These are phyloP conservation scores for Athripsodes cinereus DNA, from an alignment of 2,888 invertebrate genomes.

Conservation along the genomic window DNA sequence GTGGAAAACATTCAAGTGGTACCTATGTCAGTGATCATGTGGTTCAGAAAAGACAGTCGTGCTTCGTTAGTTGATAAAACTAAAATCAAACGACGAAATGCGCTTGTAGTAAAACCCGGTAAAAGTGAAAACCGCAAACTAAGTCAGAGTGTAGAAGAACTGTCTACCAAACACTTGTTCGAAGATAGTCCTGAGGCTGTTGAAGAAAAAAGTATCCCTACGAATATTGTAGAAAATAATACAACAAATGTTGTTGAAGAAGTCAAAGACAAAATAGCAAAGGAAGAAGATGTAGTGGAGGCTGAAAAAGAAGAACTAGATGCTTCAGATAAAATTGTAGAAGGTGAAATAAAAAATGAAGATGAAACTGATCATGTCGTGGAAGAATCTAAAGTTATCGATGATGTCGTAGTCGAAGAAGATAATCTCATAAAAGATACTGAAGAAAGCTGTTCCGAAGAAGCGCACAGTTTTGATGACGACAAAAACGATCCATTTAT, in stretches of 20 bases:
- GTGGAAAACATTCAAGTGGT: too few relatives aligned
- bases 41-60: constrained; percentile 22
- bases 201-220: background rate
- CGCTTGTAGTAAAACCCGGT: constrained; percentile 39
- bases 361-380: background rate
- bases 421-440: background rate
- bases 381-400: background rate
- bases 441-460: background rate
- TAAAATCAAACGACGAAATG: constrained; percentile 43
- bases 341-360: background rate
- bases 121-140: constrained; percentile 27
- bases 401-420: background rate
- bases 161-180: background rate
- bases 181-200: background rate
- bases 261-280: background rate
- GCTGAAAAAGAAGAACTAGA: background rate
- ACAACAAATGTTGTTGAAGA: background rate
- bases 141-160: background rate
- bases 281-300: background rate
- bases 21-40: constrained; percentile 11
- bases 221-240: background rate
- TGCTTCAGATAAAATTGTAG: background rate
- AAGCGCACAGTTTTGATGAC: background rate
- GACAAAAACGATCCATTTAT: background rate
- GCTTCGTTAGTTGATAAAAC: constrained; percentile 35